phyloP scores from a whole-genome alignment of 2,888 invertebrate genomes.

The Mermis nigrescens region DNA sequence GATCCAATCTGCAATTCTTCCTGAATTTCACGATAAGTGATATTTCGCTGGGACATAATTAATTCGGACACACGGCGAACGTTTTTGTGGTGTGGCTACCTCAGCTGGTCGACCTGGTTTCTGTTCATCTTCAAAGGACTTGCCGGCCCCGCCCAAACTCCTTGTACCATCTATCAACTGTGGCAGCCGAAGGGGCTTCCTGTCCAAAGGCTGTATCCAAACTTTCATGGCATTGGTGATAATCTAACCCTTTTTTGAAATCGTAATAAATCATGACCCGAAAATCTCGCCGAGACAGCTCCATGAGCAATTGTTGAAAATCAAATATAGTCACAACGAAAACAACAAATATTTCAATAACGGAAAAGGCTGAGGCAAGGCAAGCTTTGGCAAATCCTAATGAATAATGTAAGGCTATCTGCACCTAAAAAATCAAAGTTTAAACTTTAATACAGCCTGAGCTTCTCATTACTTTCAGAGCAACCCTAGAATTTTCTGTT shows the following conservation, averaged over 20 bases:
- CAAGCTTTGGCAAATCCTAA: too few relatives aligned
- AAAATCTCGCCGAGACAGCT: too few relatives aligned
- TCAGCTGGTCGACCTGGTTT: neutral
- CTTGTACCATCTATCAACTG: neutral
- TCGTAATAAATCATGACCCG: conserved; percentile 3
- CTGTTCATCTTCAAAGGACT: neutral
- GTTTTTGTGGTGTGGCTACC: neutral
- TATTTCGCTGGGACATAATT: neutral
- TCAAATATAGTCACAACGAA: too few relatives aligned
- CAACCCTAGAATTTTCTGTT: too few relatives aligned
- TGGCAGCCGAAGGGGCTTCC: neutral
- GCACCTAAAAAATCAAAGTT: too few relatives aligned
- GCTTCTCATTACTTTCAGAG: too few relatives aligned
- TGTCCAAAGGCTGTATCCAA: neutral
- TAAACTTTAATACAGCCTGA: too few relatives aligned
- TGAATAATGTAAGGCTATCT: too few relatives aligned
- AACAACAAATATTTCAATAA: too few relatives aligned
- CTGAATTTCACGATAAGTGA: neutral
- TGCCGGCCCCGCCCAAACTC: neutral
- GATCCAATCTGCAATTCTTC: neutral
- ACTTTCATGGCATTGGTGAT: neutral
- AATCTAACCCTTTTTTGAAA: neutral
- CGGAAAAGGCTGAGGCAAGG: too few relatives aligned
- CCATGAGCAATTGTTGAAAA: too few relatives aligned
- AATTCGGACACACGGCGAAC: neutral